Conservation (phyloP, 2,113 vertebrate species). For the Macrotus californicus region DNA sequence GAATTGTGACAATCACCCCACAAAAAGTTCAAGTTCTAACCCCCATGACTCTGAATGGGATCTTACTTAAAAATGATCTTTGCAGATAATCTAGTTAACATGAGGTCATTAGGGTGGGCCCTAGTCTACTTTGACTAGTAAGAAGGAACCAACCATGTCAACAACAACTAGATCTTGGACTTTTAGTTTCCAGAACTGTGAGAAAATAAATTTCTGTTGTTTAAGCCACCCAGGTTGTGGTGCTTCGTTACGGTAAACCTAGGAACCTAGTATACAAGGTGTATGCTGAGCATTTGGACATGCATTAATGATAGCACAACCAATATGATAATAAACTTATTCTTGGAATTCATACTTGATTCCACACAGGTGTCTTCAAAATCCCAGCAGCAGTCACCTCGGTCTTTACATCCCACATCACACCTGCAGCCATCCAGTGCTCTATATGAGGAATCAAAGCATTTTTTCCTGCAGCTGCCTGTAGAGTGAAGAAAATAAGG, state of each 20-base stretch:
- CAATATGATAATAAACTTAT: not conserved
- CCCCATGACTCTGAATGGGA: not conserved
- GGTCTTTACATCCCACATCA: slow-evolving; percentile 59
- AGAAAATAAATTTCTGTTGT: not conserved
- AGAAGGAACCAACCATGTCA: not conserved
- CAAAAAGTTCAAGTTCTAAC: not conserved
- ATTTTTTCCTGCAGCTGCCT: slow-evolving; percentile 82
- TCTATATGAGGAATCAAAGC: slow-evolving; percentile 20
- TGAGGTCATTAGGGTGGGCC: not conserved
- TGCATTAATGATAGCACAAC: not conserved
- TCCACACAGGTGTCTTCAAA: slow-evolving; percentile 76
- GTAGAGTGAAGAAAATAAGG: not conserved
- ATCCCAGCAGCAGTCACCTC: slow-evolving; percentile 80
- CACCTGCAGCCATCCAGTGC: slow-evolving; percentile 68
- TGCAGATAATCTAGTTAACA: not conserved
- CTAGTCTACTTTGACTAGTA: not conserved
- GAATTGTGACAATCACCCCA: not conserved
- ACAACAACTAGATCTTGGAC: too few species aligned
- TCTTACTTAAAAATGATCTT: not conserved
- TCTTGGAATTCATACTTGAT: slow-evolving; percentile 73
- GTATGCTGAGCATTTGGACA: not conserved
- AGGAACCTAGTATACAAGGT: not conserved
- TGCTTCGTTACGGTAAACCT: not conserved
- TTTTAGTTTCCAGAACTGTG: not conserved
- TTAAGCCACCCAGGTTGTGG: not conserved